Evolutionary conservation across 2,888 invertebrate genomes (phyloP).

Genomic region (Pemphredon lugubris): DNA sequence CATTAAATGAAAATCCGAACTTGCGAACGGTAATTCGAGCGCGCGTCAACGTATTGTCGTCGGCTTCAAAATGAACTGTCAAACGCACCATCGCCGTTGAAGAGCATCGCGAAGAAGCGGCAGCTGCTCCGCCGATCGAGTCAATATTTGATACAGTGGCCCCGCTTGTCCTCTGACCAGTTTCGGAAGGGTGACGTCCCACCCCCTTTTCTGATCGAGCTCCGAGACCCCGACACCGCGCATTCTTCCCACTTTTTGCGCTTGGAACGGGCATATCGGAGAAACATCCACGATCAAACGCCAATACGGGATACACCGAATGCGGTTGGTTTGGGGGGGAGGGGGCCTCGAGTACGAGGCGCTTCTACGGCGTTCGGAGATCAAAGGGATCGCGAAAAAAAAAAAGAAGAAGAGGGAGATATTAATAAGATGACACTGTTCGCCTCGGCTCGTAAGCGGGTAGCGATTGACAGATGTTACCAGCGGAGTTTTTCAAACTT

Average conservation of each 20-base stretch:
- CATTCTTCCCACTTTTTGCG: conserved; percentile 75
- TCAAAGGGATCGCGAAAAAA: conserved; percentile 44
- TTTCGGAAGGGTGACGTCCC: conserved; percentile 68
- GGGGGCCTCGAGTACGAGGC: conserved; percentile 34
- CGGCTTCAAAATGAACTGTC: conserved; percentile 60
- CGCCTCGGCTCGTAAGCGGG: conserved; percentile 27
- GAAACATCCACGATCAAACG: conserved; percentile 57
- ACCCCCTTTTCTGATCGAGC: conserved; percentile 57
- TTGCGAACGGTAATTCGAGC: too few relatives aligned
- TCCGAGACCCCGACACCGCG: conserved; percentile 49
- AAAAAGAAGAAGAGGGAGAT: conserved; percentile 59
- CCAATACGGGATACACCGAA: conserved; percentile 55
- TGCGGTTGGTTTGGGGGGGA: too few relatives aligned
- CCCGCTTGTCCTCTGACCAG: conserved; percentile 67
- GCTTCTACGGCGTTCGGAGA: conserved; percentile 33
- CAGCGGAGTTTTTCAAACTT: conserved; percentile 25
- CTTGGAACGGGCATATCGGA: conserved; percentile 49
- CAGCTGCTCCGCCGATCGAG: conserved; percentile 72
- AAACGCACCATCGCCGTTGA: conserved; percentile 42
- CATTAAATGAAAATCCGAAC: too few relatives aligned
- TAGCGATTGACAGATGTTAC: conserved; percentile 61
- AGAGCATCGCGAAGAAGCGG: conserved; percentile 69
- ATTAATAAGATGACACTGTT: conserved; percentile 70
- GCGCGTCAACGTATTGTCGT: too few relatives aligned
- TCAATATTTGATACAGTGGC: conserved; percentile 75